These are phyloP conservation scores for Heloderma charlesbogerti DNA, from an alignment of 2,113 vertebrate genomes.

Conservation along the genomic window DNA sequence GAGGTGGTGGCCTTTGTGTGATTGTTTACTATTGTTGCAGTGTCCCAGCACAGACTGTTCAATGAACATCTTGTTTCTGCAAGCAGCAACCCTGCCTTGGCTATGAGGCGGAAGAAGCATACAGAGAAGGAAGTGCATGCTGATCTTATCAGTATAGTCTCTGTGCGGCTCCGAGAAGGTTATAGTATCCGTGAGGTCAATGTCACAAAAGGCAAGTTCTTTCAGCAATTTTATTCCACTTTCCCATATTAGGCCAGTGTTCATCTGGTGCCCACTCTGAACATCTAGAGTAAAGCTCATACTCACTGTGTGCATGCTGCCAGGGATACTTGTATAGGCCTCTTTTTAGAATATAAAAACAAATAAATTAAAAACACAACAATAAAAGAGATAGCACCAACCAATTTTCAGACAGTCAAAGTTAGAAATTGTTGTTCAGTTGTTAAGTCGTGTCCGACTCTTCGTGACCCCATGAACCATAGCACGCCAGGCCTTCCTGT, in stretches of 20 bases:
- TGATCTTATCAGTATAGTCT: conserved; percentile 92
- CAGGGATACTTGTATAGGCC: too few species aligned
- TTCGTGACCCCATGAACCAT: too few species aligned
- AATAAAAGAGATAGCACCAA: too few species aligned
- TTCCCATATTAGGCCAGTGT: neutral
- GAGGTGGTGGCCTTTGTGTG: neutral
- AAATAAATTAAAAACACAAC: neutral
- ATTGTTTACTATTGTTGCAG: conserved; percentile 66
- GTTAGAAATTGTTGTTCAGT: too few species aligned
- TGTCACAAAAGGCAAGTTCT: conserved; percentile 88
- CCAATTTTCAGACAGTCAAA: neutral
- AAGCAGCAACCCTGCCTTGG: conserved; percentile 93
- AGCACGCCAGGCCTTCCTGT: too few species aligned
- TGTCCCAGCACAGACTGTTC: conserved; percentile 94
- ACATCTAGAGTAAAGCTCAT: neutral
- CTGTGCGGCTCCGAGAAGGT: conserved; percentile 93
- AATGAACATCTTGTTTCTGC: conserved; percentile 97
- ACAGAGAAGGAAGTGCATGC: conserved; percentile 95
- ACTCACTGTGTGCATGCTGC: neutral
- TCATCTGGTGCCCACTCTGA: neutral
- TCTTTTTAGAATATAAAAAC: neutral
- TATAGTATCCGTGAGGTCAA: conserved; percentile 96
- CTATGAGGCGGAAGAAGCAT: conserved; percentile 95
- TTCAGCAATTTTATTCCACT: neutral
- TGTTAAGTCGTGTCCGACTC: too few species aligned